Conservation (phyloP, 2,797 vertebrate genomes). For the Sebastes paucispinis region DNA sequence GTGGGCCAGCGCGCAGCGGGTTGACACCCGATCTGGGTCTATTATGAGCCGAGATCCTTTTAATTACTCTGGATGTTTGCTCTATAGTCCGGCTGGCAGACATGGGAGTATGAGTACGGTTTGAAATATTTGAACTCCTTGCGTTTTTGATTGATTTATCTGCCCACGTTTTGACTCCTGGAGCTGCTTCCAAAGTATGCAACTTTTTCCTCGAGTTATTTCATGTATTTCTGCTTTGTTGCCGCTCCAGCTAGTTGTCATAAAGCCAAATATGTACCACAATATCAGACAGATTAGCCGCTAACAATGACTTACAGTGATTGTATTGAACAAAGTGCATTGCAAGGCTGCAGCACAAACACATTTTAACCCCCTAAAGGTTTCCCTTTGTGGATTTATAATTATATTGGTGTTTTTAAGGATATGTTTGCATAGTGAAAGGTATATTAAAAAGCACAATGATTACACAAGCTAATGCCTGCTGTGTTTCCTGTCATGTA, state of each 20-base stretch:
- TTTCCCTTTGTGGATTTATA: constrained; percentile 13
- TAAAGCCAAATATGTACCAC: constrained; percentile 24
- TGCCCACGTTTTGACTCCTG: constrained; percentile 2
- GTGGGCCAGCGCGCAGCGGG: background rate
- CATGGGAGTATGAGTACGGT: background rate
- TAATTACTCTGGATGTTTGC: constrained; percentile 59
- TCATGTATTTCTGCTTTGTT: constrained; percentile 4
- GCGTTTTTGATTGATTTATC: constrained; percentile 42
- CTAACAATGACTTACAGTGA: background rate
- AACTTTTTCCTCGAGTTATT: background rate
- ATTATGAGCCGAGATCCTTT: constrained; percentile 56
- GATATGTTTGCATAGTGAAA: constrained; percentile 30
- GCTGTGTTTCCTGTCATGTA: constrained; percentile 33
- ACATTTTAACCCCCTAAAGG: constrained; percentile 17
- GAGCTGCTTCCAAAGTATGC: background rate
- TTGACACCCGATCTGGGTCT: constrained; percentile 61
- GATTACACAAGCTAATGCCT: constrained; percentile 24
- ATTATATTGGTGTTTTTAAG: constrained; percentile 26
- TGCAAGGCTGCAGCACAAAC: background rate
- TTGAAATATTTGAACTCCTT: constrained; percentile 20
- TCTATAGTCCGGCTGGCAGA: constrained; percentile 14
- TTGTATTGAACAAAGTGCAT: background rate
- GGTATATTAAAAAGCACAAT: constrained; percentile 29
- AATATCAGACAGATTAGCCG: constrained; percentile 40
- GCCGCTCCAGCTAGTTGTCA: background rate